Evolutionary conservation across 1,140 invertebrate species (phyloP), one percentile per base, ranked within the genome.

Genomic region (Drosophila busckii): DNA sequence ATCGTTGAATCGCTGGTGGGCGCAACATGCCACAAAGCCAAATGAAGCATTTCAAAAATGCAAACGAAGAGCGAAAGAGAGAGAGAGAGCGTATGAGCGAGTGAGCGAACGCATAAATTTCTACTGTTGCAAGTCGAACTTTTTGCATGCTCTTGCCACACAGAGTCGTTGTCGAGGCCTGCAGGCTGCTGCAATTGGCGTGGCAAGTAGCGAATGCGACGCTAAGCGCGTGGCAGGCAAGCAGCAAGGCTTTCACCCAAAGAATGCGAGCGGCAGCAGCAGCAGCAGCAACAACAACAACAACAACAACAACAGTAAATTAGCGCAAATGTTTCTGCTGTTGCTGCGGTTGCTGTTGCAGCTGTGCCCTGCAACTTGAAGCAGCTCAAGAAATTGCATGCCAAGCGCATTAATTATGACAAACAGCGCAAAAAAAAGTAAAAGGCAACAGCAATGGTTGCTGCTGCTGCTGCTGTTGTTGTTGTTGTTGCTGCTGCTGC

Each of bases 21-120:
- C 2, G 25, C 19, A 4, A 28, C 41, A 6, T 5, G 29, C 10
- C 22, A 19, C 25, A 35, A 38, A 9, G 19, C 8, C n/a, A 35
- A 70, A 28, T 44, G 55, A 80, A 75, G 49, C 71, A 80, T 80
- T 80, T 80, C 69, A 82, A 80, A 69, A 75, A 80, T 82, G 52
- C 80, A 70, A 66, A 82, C 80, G 50, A 35, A 60, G 75, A 68
- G 73, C 63, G 73, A 68, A 68, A 80, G 15, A 42, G 38, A 13
- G 19, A 10, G 32, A 4, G 13, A 17, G n/a, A 28, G 10, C n/a
- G 28, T 9, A 9, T 25, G 19, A 15, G 34, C 4, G 9, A n/a
- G 17, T 1, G n/a, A 19, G 8, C n/a, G n/a, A n/a, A 80, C 73
- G 63, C 75, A 78, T 82, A 65, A 50, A 68, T 80, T 78, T 80